Conservation (phyloP, 2,113 vertebrate species). For the Oreochromis spilurus region DNA sequence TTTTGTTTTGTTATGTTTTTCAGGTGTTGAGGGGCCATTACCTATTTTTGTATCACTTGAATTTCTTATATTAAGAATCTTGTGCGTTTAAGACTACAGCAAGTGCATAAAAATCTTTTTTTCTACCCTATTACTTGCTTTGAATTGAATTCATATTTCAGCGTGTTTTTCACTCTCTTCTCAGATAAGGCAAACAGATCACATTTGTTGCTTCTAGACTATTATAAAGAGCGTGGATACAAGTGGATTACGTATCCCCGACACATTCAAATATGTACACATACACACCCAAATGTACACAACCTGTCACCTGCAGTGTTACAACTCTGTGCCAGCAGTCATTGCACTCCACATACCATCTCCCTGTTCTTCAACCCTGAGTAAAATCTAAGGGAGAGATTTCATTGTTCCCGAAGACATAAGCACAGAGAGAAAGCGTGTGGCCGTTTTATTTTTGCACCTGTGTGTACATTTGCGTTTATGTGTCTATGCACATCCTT, state of each 20-base stretch:
- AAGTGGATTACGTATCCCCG: conserved; percentile 12
- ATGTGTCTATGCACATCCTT: neutral
- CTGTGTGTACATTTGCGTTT: neutral
- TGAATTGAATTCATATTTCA: conserved; percentile 33
- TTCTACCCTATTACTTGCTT: conserved; percentile 12
- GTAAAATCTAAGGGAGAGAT: conserved; percentile 75
- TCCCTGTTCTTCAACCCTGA: conserved; percentile 78
- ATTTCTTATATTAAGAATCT: conserved; percentile 37
- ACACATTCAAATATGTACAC: conserved; percentile 17
- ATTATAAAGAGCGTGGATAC: neutral
- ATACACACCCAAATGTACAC: conserved; percentile 41
- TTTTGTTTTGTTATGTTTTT: neutral
- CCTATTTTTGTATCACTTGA: conserved; percentile 27
- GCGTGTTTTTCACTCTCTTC: neutral
- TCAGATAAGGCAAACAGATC: conserved; percentile 10
- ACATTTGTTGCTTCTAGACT: conserved; percentile 3
- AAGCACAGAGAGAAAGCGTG: conserved; percentile 63
- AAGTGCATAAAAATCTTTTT: conserved; percentile 25
- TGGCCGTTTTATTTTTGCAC: conserved; percentile 18
- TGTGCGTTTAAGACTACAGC: conserved; percentile 47
- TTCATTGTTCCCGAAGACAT: conserved; percentile 68
- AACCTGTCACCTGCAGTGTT: neutral
- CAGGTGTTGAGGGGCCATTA: neutral
- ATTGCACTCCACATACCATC: conserved; percentile 57
- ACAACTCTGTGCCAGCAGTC: conserved; percentile 28